Evolutionary conservation across 2,888 invertebrate genomes (phyloP).

Genomic region (Drosophila aldrichi): DNA sequence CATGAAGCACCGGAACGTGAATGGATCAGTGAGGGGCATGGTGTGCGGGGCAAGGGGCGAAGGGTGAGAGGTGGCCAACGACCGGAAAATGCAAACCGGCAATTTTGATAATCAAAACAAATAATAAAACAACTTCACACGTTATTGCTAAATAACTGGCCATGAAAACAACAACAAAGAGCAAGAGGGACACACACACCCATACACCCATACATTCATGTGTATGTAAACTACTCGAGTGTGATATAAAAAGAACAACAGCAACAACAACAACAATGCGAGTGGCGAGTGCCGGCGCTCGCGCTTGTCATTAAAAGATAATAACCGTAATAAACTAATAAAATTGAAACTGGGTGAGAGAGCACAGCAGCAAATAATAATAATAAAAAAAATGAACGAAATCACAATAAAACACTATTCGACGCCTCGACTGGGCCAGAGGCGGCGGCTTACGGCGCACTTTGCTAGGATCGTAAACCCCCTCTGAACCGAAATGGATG

Average conservation of each 20-base stretch:
- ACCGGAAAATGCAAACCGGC: conserved; percentile 73
- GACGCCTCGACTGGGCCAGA: conserved; percentile 19
- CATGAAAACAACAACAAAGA: conserved; percentile 35
- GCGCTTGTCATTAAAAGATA: conserved; percentile 80
- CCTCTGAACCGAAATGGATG: not conserved
- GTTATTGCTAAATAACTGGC: conserved; percentile 62
- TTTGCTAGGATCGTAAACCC: conserved; percentile 35
- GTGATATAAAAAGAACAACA: conserved; percentile 43
- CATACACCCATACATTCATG: too few relatives aligned
- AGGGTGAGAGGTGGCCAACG: conserved; percentile 47
- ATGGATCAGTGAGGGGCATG: conserved; percentile 9
- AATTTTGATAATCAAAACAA: conserved; percentile 83
- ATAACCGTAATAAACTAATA: conserved; percentile 84
- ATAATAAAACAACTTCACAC: conserved; percentile 83
- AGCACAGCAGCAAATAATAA: conserved; percentile 45
- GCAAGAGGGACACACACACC: not conserved
- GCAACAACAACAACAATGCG: conserved; percentile 36
- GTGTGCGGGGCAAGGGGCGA: too few relatives aligned
- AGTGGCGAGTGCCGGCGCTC: conserved; percentile 37
- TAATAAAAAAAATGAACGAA: conserved; percentile 51
- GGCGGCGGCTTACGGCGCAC: not conserved
- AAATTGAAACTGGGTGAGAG: conserved; percentile 76
- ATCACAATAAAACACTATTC: conserved; percentile 67
- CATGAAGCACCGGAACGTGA: conserved; percentile 9
- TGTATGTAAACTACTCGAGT: conserved; percentile 40